These are phyloP conservation scores for Antennarius striatus DNA, from an alignment of 2,113 vertebrate species.

Conservation along the genomic window DNA sequence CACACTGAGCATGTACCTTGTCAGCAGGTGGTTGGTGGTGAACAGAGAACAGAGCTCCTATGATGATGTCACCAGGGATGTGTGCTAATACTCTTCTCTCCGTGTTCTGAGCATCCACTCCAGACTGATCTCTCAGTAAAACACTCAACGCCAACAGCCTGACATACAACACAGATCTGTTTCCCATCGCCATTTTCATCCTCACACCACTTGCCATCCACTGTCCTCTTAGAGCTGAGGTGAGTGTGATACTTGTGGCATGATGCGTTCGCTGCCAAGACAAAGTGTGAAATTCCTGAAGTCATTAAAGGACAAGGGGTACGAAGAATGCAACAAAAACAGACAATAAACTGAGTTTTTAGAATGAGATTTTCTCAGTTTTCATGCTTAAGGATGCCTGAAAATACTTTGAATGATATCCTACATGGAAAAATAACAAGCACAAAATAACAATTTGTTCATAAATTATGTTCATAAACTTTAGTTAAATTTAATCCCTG, in stretches of 20 bases:
- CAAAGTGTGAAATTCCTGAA: constrained; percentile 31
- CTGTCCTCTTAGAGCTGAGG: constrained; percentile 29
- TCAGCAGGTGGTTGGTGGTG: constrained; percentile 97
- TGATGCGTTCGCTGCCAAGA: constrained; percentile 3
- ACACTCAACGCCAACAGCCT: constrained; percentile 43
- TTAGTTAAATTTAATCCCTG: not conserved
- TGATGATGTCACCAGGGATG: constrained; percentile 94
- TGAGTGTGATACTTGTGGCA: constrained; percentile 9
- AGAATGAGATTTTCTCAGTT: too few species aligned
- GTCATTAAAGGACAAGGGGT: not conserved
- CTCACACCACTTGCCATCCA: constrained; percentile 48
- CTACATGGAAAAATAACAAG: too few species aligned
- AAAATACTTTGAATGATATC: too few species aligned
- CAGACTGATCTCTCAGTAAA: constrained; percentile 70
- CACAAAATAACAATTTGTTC: not conserved
- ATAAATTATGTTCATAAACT: not conserved
- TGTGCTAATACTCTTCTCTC: constrained; percentile 93
- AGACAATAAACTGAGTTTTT: too few species aligned
- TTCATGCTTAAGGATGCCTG: too few species aligned
- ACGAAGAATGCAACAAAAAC: too few species aligned
- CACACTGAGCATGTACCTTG: constrained; percentile 76
- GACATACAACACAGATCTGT: constrained; percentile 29
- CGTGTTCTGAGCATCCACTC: constrained; percentile 86
- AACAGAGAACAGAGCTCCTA: constrained; percentile 96
- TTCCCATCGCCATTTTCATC: constrained; percentile 11